Base-by-base conservation (phyloP, 2,797 vertebrate species). In the Sylvilagus floridanus region DNA sequence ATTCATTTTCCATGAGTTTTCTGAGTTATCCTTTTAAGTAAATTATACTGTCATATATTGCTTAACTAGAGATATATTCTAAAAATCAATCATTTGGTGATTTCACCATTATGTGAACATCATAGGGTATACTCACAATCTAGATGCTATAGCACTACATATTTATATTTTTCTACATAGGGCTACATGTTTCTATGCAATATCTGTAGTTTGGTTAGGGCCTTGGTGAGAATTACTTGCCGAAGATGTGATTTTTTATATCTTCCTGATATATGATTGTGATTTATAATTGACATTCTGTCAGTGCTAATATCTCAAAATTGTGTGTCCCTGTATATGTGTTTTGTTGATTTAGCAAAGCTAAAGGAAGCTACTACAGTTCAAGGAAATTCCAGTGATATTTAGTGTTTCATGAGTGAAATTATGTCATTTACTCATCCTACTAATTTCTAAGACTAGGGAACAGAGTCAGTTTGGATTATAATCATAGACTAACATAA, bases 401-500 rank as follows among this genome's bases (percentile, higher is more conserved):
- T 42, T 88, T 35, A 62, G 26, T 86, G 54, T 63, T 92, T 77
- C 89, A 9, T 83, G 57, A 72, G 16, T 90, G 30, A 93, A 68
- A 30, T 12, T 26, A 77, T 62, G 89, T 84, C 32, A 35, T 57
- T 26, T 88, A 78, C 9, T 72, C 7, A 95, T 93, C 16, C 2
- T 79, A 75, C 42, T 87, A 86, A 93, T 71, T 73, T 79, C 17
- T 62, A 93, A 83, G 28, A 13, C 32, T 88, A 75, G 26, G 65
- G 22, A 82, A 77, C 88, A 3, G 13, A 57, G 0, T 1, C n/a
- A 87, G 16, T 3, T 42, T 77, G 24, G 32, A 66, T 83, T 16
- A 57, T 35, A 66, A 30, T 26, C 84, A 84, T 84, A 88, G 90
- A 95, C 87, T 78, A 94, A 28, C 24, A 69, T 47, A 35, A 24